These are phyloP conservation scores for Macrochelys suwanniensis DNA, from an alignment of 2,797 vertebrate genomes.

Conservation along the genomic window DNA sequence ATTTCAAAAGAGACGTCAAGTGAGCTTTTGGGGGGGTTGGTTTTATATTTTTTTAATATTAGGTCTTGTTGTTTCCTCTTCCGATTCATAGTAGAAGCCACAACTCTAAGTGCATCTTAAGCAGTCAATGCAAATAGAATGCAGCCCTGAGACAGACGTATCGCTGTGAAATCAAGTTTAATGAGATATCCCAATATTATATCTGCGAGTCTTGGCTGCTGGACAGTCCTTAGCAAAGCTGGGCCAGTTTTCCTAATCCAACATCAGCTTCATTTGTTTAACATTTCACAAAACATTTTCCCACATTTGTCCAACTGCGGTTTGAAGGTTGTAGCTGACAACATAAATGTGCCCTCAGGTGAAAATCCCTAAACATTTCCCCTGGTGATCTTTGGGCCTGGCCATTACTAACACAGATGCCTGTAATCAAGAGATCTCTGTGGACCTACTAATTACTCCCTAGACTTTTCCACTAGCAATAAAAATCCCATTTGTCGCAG, in stretches of 20 bases:
- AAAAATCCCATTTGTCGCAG: conserved; percentile 83
- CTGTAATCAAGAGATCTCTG: conserved; percentile 80
- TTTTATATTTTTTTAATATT: conserved; percentile 42
- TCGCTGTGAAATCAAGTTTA: conserved; percentile 77
- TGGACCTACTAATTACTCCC: conserved; percentile 82
- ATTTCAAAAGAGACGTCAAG: conserved; percentile 64
- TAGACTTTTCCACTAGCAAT: conserved; percentile 79
- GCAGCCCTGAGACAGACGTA: conserved; percentile 25
- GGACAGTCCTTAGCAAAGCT: conserved; percentile 77
- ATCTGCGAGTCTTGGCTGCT: conserved; percentile 78
- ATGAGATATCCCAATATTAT: conserved; percentile 82
- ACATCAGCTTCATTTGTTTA: conserved; percentile 82
- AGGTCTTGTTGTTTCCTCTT: conserved; percentile 10
- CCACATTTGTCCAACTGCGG: conserved; percentile 85
- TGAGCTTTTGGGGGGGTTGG: neutral
- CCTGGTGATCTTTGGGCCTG: conserved; percentile 72
- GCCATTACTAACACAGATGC: conserved; percentile 80
- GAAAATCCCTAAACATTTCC: conserved; percentile 79
- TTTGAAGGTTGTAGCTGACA: conserved; percentile 84
- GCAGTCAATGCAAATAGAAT: conserved; percentile 21
- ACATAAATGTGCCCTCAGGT: conserved; percentile 85
- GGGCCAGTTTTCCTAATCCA: conserved; percentile 73
- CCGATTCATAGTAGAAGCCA: neutral
- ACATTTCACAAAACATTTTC: conserved; percentile 87
- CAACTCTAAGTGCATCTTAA: conserved; percentile 46